Evolutionary conservation across 35 echinoderm and acorn worm species (phyloP), one percentile per base, ranked within the genome.

Genomic region (Diadema setosum): DNA sequence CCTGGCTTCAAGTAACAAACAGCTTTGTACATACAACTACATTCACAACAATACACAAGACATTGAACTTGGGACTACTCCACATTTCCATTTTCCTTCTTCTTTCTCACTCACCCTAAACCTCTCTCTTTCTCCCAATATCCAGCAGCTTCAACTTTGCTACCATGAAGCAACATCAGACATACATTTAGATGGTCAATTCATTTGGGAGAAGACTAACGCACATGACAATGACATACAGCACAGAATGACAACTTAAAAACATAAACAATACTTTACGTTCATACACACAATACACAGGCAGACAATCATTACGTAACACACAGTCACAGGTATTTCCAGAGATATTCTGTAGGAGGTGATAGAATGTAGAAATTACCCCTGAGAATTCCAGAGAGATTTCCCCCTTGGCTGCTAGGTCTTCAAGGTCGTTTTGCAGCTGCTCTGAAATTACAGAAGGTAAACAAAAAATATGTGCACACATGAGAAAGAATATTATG

Each of bases 381-480:
- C 93, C 93, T 83, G 93, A 90, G 84, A 91, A 91, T 34, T 95
- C 93, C 76, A 95, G 81, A 39, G 88, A 91, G 83, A 95, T 75
- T 36, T 87, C 93, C 43, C 82, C 93, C 20, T 85, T 37, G n/a
- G 89, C 83, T 87, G 92, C 85, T 40, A 91, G 27, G 12, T 39
- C 84, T 26, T 57, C 52, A 36, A 87, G 40, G n/a, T 87, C 84
- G 15, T 87, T 69, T 50, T 45, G 23, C 36, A 87, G 30, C 30
- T 56, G 82, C 18, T 57, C 82, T 67, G 63, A 67, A 6, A 67
- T 33, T 32, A 29, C 11, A 65, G 9, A 11, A 8, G 0, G 17
- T 30, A 0, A 18, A 44, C 20, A 35, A 32, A 83, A 30, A 55
- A 58, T 25, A 2, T 32, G 25, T 34, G 4, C 14, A 58, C 24